Conservation (phyloP, 35 echinoderm and acorn worm species). For the Anneissia japonica region DNA sequence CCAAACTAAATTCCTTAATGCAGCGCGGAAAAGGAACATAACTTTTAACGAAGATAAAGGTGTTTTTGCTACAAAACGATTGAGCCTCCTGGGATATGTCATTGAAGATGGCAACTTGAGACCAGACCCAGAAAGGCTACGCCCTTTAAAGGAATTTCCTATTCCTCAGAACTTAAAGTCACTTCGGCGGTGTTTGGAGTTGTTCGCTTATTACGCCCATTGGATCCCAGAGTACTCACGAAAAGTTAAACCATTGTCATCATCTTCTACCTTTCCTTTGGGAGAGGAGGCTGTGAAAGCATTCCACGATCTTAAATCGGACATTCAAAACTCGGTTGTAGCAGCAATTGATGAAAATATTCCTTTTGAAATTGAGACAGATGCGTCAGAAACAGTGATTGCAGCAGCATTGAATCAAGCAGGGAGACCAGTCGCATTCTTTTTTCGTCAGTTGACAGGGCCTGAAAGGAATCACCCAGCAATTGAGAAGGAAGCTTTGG, state of each 20-base stretch:
- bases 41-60: conserved; percentile 30
- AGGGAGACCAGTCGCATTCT: conserved; percentile 27
- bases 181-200: background rate
- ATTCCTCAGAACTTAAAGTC: conserved; percentile 27
- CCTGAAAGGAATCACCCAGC: conserved; percentile 33
- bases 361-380: conserved; percentile 34
- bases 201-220: conserved; percentile 24
- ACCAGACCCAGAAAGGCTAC: background rate
- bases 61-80: conserved; percentile 12
- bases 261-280: conserved; percentile 4
- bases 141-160: conserved; percentile 26
- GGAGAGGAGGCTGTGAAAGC: conserved; percentile 19
- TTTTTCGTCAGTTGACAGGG: background rate
- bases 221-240: conserved; percentile 24
- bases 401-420: conserved; percentile 22
- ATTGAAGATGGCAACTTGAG: background rate
- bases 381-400: conserved; percentile 28
- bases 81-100: conserved; percentile 10
- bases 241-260: conserved; percentile 22
- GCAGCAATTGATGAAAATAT: conserved; percentile 24
- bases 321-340: conserved; percentile 15
- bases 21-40: conserved; percentile 33
- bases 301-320: conserved; percentile 13
- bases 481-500: conserved; percentile 25
- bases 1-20: conserved; percentile 22